phyloP scores from a whole-genome alignment of 2,113 vertebrate species.

The Calidris pugnax region DNA sequence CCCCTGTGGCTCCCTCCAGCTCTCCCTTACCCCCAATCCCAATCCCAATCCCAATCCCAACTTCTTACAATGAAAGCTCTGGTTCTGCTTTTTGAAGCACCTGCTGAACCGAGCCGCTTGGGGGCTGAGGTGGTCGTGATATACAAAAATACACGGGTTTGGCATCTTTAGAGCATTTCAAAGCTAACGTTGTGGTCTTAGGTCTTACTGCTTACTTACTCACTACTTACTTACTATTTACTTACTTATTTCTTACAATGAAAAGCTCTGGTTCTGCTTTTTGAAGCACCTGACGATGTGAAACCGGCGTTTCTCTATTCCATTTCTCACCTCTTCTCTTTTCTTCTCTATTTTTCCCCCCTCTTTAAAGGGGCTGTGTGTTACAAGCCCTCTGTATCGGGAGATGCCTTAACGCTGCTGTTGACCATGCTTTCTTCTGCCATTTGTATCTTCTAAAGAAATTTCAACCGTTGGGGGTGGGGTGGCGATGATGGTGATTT shows the following conservation, averaged over 20 bases:
- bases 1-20: no score
- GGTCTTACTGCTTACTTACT: not conserved
- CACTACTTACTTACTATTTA: not conserved
- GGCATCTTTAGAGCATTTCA: accelerated
- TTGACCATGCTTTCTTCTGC: not conserved
- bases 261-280: not conserved
- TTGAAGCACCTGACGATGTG: not conserved
- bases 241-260: no score
- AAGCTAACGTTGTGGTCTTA: accelerated
- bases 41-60: no score
- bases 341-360: not conserved
- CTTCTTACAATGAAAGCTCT: no score
- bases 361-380: not conserved
- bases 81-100: no score
- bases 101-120: no score
- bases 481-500: not conserved
- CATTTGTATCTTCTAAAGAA: not conserved
- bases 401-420: no score
- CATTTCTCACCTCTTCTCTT: not conserved
- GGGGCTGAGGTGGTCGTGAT: accelerated
- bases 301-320: not conserved
- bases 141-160: accelerated
- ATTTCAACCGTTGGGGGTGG: not conserved
- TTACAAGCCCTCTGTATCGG: not conserved
- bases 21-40: no score